A percentile compares a stretch with the other conserved stretches of the same genome.
phyloP scores from a whole-genome alignment of 1,140 invertebrate genomes.

The Halyomorpha halys region DNA sequence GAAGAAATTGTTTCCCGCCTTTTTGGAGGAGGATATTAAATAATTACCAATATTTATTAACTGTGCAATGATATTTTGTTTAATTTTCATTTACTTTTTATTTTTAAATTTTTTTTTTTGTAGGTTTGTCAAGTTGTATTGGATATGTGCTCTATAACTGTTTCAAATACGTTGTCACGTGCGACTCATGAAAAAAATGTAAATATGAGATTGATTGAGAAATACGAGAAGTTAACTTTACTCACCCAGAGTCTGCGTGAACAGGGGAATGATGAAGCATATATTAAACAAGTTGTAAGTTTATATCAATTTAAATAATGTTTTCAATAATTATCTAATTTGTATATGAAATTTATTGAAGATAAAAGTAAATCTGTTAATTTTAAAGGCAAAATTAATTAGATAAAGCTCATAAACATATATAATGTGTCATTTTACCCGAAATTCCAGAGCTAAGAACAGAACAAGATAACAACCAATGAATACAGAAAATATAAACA shows the following conservation, averaged over 20 bases:
- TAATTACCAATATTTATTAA: too few species aligned
- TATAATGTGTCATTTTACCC: too few species aligned
- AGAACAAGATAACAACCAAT: too few species aligned
- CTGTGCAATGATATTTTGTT: too few species aligned
- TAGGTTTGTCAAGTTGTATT: conserved; percentile 60
- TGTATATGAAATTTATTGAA: background rate
- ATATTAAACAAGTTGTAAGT: conserved; percentile 52
- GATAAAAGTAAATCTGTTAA: too few species aligned
- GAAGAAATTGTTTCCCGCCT: too few species aligned
- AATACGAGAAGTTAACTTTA: conserved; percentile 69
- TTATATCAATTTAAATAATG: background rate
- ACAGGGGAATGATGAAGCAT: conserved; percentile 58
- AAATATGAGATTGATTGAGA: conserved; percentile 70
- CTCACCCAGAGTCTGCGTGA: conserved; percentile 63
- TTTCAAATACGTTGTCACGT: conserved; percentile 57
- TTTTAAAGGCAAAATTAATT: too few species aligned
- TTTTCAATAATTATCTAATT: background rate
- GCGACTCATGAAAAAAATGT: conserved; percentile 48
- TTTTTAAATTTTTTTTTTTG: conserved; percentile 19
- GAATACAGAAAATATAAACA: too few species aligned
- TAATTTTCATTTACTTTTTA: too few species aligned
- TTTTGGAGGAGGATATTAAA: too few species aligned
- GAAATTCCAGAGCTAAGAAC: too few species aligned
- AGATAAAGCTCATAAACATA: too few species aligned
- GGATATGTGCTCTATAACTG: conserved; percentile 63